phyloP scores from a whole-genome alignment of 2,797 vertebrate species.

The Artibeus jamaicensis region DNA sequence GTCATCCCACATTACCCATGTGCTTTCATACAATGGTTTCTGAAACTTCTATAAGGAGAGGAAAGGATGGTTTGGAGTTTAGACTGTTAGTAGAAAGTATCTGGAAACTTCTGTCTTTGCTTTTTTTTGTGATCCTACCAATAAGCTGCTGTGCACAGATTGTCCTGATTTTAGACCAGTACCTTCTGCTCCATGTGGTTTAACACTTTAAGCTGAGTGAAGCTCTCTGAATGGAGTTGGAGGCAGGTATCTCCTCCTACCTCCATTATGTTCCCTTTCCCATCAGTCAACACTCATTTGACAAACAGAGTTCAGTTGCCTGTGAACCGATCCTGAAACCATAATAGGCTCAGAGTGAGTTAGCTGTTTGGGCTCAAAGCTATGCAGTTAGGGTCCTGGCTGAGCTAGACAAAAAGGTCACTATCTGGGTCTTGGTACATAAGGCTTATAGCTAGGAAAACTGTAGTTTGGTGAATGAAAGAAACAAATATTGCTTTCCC shows the following conservation, averaged over 20 bases:
- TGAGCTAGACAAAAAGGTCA: constrained; percentile 28
- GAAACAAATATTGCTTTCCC: neutral
- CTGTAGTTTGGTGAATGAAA: neutral
- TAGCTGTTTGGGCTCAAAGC: constrained; percentile 44
- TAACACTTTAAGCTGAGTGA: constrained; percentile 60
- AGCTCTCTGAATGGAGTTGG: neutral
- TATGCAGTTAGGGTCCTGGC: neutral
- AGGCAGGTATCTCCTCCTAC: constrained; percentile 25
- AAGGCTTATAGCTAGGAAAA: constrained; percentile 28
- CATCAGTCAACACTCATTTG: constrained; percentile 32
- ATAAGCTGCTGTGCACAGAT: constrained; percentile 53
- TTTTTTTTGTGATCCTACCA: constrained; percentile 57
- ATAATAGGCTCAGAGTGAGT: constrained; percentile 39
- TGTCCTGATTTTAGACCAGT: constrained; percentile 75
- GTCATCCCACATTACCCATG: neutral
- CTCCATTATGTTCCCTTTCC: neutral
- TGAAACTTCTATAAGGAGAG: constrained; percentile 42
- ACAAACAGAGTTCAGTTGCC: constrained; percentile 53
- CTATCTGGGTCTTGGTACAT: neutral
- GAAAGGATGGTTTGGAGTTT: constrained; percentile 25
- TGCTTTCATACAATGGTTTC: constrained; percentile 37
- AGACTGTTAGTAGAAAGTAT: constrained; percentile 69
- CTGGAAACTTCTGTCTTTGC: constrained; percentile 74
- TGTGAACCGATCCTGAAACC: constrained; percentile 46
- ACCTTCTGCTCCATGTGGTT: constrained; percentile 55